These are phyloP conservation scores for Hirudo medicinalis DNA, from an alignment of 1,140 invertebrate genomes.

Conservation along the genomic window DNA sequence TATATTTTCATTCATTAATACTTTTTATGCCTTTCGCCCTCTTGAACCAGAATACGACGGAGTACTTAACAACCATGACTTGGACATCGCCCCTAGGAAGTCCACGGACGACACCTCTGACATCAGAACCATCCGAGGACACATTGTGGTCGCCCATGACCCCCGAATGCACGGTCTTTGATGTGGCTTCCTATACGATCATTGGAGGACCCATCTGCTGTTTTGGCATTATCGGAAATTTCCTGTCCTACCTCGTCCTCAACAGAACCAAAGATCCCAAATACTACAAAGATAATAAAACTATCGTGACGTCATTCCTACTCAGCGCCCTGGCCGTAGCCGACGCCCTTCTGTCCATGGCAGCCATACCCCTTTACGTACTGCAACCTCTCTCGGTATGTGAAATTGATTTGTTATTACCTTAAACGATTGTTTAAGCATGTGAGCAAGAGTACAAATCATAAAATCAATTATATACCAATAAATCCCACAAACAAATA, in stretches of 20 bases:
- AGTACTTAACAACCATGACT: background rate
- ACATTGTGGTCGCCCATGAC: slow-evolving; percentile 6
- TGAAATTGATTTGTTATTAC: no score
- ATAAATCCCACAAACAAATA: no score
- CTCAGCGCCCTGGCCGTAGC: slow-evolving; percentile 21
- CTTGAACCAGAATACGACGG: no score
- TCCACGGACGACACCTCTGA: no score
- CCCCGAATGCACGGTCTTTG: slow-evolving; percentile 17
- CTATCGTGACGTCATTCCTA: slow-evolving; percentile 16
- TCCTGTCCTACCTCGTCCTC: slow-evolving; percentile 17
- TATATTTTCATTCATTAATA: no score
- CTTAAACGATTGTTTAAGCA: no score
- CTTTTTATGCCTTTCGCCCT: no score
- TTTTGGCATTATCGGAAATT: slow-evolving; percentile 21
- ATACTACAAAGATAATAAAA: slow-evolving; percentile 1
- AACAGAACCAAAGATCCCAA: background rate
- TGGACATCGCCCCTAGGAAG: no score
- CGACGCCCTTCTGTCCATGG: slow-evolving; percentile 20
- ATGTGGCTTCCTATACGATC: slow-evolving; percentile 21
- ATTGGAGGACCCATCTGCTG: slow-evolving; percentile 17
- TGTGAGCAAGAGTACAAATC: no score
- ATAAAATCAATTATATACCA: no score
- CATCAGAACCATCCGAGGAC: no score
- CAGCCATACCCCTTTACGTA: slow-evolving; percentile 20
- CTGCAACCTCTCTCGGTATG: background rate